phyloP scores from a whole-genome alignment of 2,113 vertebrate genomes.

The Indri indri region DNA sequence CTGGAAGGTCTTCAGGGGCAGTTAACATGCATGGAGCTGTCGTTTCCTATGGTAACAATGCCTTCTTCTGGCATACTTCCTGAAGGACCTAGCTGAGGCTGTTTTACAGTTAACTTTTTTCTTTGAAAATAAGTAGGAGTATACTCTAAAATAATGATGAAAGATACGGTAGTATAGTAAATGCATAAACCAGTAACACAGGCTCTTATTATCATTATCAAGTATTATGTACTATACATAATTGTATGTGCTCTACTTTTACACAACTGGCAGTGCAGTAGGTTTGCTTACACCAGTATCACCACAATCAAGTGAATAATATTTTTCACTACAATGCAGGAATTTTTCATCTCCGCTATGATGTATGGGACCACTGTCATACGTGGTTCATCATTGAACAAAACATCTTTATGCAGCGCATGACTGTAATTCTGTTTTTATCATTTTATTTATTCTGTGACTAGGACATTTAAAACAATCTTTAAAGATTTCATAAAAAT shows the following conservation, averaged over 20 bases:
- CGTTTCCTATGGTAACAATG: background rate
- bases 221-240: background rate
- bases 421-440: background rate
- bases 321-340: background rate
- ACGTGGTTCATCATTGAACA: background rate
- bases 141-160: background rate
- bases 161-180: background rate
- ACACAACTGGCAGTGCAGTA: background rate
- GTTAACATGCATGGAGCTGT: background rate
- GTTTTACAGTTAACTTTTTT: background rate
- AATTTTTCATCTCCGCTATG: background rate
- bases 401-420: background rate
- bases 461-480: background rate
- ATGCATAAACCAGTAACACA: background rate
- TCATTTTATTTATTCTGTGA: background rate
- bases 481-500: background rate
- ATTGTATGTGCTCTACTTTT: background rate
- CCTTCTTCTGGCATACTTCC: background rate
- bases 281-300: background rate
- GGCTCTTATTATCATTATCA: background rate
- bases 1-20: background rate
- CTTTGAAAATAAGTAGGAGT: background rate
- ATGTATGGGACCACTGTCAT: background rate
- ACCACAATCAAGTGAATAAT: background rate
- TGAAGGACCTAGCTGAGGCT: background rate